phyloP scores from a whole-genome alignment of 1,140 invertebrate genomes.

The Ganaspis sp. region DNA sequence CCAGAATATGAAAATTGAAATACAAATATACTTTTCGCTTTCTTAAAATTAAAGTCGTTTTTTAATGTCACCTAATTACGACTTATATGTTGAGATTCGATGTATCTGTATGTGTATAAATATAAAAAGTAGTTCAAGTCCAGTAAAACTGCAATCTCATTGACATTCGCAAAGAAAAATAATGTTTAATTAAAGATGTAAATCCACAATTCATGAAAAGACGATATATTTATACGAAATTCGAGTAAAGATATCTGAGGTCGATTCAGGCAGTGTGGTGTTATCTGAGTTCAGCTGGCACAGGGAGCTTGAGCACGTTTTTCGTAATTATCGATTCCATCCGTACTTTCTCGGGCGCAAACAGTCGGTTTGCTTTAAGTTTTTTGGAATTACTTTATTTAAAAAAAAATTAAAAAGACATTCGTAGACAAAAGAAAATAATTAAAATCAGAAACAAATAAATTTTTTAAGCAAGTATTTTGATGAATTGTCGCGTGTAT shows the following conservation, averaged over 20 bases:
- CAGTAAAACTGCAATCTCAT: too few relatives aligned
- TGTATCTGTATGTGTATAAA: too few relatives aligned
- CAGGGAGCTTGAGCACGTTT: neutral
- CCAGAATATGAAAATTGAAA: too few relatives aligned
- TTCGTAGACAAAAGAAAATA: neutral
- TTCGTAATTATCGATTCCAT: constrained; percentile 14
- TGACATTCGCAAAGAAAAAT: too few relatives aligned
- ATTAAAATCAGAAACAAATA: neutral
- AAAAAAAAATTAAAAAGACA: neutral
- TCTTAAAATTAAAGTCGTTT: too few relatives aligned
- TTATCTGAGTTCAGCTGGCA: constrained; percentile 6
- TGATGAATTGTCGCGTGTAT: neutral
- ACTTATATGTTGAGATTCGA: too few relatives aligned
- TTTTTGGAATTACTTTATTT: neutral
- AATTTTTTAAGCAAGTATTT: neutral
- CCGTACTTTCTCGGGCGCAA: neutral
- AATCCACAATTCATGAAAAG: neutral
- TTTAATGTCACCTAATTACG: too few relatives aligned
- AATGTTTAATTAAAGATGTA: neutral
- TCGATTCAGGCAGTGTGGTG: neutral
- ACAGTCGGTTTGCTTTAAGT: neutral
- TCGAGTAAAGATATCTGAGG: too few relatives aligned
- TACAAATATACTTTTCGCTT: too few relatives aligned
- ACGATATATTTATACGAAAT: neutral
- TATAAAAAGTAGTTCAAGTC: too few relatives aligned